Evolutionary conservation across 2,113 vertebrate species (phyloP), one percentile per base, ranked within the genome.

Genomic region (Xenus cinereus): DNA sequence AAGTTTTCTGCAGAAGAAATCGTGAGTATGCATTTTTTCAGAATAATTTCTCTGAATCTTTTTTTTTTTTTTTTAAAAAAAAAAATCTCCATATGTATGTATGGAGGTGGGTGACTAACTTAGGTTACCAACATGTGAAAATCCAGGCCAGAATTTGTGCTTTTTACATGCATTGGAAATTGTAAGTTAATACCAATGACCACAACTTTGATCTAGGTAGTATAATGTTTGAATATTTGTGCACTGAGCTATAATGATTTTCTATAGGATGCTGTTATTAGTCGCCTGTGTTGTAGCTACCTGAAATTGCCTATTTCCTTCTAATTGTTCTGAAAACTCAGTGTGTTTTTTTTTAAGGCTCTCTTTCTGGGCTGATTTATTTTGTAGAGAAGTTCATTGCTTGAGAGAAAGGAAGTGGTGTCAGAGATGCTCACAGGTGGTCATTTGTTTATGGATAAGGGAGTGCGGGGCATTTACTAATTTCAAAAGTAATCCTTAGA

Each of bases 11-110:
- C 28, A 13, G n/a, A 77, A 69, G 45, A 77, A 86, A 14, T 63
- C 56, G 11, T 15, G 13, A 26, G 41, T 67, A 83, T 9, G 5
- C 6, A 8, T 17, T 45, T 90, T 85, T 81, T 48, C 32, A n/a
- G n/a, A 90, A 46, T n/a, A 6, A 8, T 17, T 53, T 62, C n/a
- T 77, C 35, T 39, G 35, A 64, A 33, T 84, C 5, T 59, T 28
- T 87, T 84, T 82, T 43, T 59, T 24, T 30, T 30, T 59, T n/a
- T n/a, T 24, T 13, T n/a, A n/a, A n/a, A n/a, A n/a, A n/a, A n/a
- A n/a, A n/a, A 77, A 72, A 69, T 35, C 14, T 35, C 10, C 4
- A 0, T 48, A 24, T 7, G 1, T 3, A 12, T 53, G 7, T 26
- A 18, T 12, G 5, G 59, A 87, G 22, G 12, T 33, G 30, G 6